A percentile compares a stretch with the other conserved stretches of the same genome.
Evolutionary conservation across 2,113 vertebrate species (phyloP).

Genomic region (Sus scrofa): T2T-Sscrofa CM000819.6:37167001-37167500

Average conservation of each 20-base stretch:
- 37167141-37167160: too few species aligned
- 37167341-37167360: slow-evolving; percentile 70
- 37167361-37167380: slow-evolving; percentile 69
- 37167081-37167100: not conserved
- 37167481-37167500: slow-evolving; percentile 51
- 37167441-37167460: slow-evolving; percentile 70
- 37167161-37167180: too few species aligned
- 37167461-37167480: not conserved
- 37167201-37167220: not conserved
- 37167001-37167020: not conserved
- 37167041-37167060: slow-evolving; percentile 22
- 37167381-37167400: slow-evolving; percentile 53
- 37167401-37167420: slow-evolving; percentile 72
- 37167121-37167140: too few species aligned
- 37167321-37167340: not conserved
- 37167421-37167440: slow-evolving; percentile 63
- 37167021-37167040: not conserved
- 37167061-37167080: not conserved
- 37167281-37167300: slow-evolving; percentile 7
- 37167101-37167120: too few species aligned
- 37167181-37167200: not conserved
- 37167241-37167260: not conserved
- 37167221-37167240: not conserved
- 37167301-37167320: not conserved
- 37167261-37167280: not conserved